Base-by-base conservation (phyloP, 2,888 invertebrate genomes). In the Catocala nupta region DNA sequence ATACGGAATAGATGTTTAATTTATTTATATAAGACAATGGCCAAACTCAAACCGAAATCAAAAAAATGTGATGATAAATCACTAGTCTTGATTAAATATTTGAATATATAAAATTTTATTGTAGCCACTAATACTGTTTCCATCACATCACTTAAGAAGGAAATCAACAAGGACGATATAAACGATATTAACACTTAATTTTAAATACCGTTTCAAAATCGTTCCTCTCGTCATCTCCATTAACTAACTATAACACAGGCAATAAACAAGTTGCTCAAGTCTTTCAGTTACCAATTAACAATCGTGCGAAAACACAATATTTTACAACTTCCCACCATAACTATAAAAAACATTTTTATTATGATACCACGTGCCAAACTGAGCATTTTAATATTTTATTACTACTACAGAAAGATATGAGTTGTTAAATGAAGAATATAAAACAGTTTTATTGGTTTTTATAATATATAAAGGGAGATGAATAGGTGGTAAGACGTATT, bases 271-370 rank as follows among this genome's bases (percentile, higher is more conserved):
- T 25, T 16, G 45, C 10, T 6, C 47, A 54, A 33, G 33, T 73
- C 78, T 80, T 70, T 77, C 79, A 78, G 67, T 75, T 68, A 72
- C 67, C 70, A 75, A 82, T 81, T 78, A 79, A 60, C 58, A 63
- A 73, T 63, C 42, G 44, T 50, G 55, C 16, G 16, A 70, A 65
- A 70, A 62, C 62, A 62, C 59, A 44, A 48, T 49, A 50, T 50
- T 70, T 74, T 61, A 67, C 47, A 50, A 53, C 75, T 63, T 71
- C 63, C 75, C 59, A 39, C 11, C 54, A 62, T 61, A 53, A 53
- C 55, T 42, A 57, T 59, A 66, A 67, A n/a, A 66, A 53, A 60
- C 45, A 56, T 63, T 36, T 61, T 66, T 65, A 70, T 65, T 50
- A 48, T 55, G 45, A 49, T 43, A 50, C 53, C 57, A 52, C 55